A percentile compares a stretch with the other conserved stretches of the same genome.
Conservation (phyloP, 2,797 vertebrate genomes). For the Eleutherodactylus coqui region DNA sequence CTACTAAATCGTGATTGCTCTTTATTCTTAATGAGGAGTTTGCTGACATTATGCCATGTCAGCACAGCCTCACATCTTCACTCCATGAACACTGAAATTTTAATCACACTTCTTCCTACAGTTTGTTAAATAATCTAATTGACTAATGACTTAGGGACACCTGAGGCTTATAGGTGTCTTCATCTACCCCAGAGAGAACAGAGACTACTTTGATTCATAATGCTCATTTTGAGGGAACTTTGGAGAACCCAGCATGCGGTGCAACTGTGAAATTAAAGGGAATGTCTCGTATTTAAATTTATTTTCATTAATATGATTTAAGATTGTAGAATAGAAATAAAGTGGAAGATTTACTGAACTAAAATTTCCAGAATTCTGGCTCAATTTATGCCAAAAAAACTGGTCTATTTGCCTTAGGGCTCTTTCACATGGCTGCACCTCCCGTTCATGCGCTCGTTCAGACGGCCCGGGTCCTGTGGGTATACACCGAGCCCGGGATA, state of each 20-base stretch:
- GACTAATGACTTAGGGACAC: slow-evolving; percentile 14
- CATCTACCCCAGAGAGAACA: background rate
- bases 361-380: too few relatives aligned
- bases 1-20: slow-evolving; percentile 57
- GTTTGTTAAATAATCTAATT: slow-evolving; percentile 18
- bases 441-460: too few relatives aligned
- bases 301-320: too few relatives aligned
- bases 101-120: slow-evolving; percentile 38
- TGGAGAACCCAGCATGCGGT: background rate
- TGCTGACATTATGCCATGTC: slow-evolving; percentile 39
- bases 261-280: background rate
- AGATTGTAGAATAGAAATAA: too few relatives aligned
- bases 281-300: background rate
- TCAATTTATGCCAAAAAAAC: too few relatives aligned
- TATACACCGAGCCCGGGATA: too few relatives aligned
- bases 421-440: too few relatives aligned
- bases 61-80: slow-evolving; percentile 35
- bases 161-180: background rate
- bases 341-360: too few relatives aligned
- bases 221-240: background rate
- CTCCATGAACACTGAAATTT: slow-evolving; percentile 3
- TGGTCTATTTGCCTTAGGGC: too few relatives aligned
- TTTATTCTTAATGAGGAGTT: slow-evolving; percentile 58
- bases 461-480: too few relatives aligned
- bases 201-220: background rate